phyloP scores from a whole-genome alignment of 2,888 invertebrate species.

The Mesochorus sp. region DNA sequence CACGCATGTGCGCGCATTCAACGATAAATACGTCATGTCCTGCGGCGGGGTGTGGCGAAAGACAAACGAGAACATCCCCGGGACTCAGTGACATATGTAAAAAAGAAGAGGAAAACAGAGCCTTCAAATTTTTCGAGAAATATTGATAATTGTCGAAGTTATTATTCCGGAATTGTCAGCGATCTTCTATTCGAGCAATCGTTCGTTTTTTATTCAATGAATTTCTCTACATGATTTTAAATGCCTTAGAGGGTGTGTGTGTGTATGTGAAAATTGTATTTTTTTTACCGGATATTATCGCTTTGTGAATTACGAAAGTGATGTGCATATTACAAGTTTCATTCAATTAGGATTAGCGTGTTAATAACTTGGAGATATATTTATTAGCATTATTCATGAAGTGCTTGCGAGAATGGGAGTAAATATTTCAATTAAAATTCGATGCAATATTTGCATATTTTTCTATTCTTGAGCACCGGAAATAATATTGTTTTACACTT shows the following conservation, averaged over 20 bases:
- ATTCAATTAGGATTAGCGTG: not conserved
- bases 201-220: no score
- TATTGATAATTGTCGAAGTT: no score
- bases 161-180: no score
- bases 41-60: conserved; percentile 58
- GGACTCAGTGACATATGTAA: conserved; percentile 44
- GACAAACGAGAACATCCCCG: conserved; percentile 30
- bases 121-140: no score
- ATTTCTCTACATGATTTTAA: no score
- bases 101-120: no score
- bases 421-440: no score
- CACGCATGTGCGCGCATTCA: conserved; percentile 56
- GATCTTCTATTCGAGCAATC: no score
- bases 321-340: not conserved
- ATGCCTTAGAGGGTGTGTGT: no score
- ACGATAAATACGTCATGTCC: conserved; percentile 42
- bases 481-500: no score
- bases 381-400: no score
- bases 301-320: not conserved
- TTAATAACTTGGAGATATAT: not conserved
- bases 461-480: not conserved
- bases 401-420: not conserved
- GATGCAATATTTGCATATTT: not conserved
- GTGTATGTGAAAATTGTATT: no score
- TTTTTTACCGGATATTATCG: not conserved